These are phyloP conservation scores for Rhopalosiphum maidis DNA, from an alignment of 1,140 invertebrate genomes.

Conservation along the genomic window DNA sequence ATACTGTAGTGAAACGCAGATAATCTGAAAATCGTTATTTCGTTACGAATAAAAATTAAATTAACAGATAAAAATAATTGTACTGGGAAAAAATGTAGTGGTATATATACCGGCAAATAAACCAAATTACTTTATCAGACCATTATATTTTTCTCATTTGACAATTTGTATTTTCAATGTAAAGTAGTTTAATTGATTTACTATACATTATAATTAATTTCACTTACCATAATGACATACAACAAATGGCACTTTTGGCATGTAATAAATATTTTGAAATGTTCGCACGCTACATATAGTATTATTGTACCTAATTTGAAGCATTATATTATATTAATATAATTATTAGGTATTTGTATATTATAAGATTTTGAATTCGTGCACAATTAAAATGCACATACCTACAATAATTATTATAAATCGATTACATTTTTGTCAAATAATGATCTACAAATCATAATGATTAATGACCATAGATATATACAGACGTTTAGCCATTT, in stretches of 20 bases:
- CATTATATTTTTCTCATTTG: neutral
- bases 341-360: neutral
- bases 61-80: conserved; percentile 5
- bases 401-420: neutral
- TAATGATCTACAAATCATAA: neutral
- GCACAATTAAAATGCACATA: neutral
- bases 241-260: neutral
- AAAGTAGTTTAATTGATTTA: neutral
- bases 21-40: neutral
- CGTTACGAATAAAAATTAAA: neutral
- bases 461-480: neutral
- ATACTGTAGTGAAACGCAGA: neutral
- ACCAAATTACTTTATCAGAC: neutral
- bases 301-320: neutral
- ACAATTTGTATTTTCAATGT: neutral
- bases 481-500: neutral
- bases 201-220: neutral
- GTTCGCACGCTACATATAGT: neutral
- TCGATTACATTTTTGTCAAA: neutral
- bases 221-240: neutral
- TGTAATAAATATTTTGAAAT: neutral
- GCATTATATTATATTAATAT: neutral
- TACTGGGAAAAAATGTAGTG: neutral
- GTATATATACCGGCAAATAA: neutral
- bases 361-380: neutral